Conservation (phyloP, 2,888 invertebrate genomes). For the Elysia crispata region DNA sequence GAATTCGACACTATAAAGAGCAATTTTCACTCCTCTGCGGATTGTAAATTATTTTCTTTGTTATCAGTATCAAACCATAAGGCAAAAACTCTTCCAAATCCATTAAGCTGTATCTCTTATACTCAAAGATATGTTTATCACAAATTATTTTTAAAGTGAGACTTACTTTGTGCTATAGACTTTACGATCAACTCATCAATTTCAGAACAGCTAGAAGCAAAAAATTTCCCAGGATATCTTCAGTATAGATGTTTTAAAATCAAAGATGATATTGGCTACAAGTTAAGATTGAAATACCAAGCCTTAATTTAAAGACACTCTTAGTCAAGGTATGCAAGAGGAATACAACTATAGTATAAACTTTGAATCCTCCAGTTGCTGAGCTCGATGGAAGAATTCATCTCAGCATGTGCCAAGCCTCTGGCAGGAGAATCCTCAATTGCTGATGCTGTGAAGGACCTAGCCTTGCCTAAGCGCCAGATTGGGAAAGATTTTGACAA, state of each 20-base stretch:
- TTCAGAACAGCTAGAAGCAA: background rate
- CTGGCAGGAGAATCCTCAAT: conserved; percentile 67
- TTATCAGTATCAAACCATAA: too few relatives aligned
- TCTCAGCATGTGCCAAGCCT: conserved; percentile 68
- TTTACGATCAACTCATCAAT: too few relatives aligned
- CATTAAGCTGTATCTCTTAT: too few relatives aligned
- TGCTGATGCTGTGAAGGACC: conserved; percentile 61
- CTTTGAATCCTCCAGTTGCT: conserved; percentile 60
- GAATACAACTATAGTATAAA: background rate
- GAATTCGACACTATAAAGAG: background rate
- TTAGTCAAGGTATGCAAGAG: too few relatives aligned
- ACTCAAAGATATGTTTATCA: too few relatives aligned
- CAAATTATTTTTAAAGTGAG: too few relatives aligned
- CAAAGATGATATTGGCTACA: background rate
- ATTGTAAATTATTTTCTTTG: too few relatives aligned
- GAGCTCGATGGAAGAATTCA: conserved; percentile 67
- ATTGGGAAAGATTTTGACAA: conserved; percentile 66
- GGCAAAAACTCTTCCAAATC: too few relatives aligned
- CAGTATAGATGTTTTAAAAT: background rate
- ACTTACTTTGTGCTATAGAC: too few relatives aligned
- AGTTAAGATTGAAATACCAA: too few relatives aligned
- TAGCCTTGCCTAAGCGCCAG: conserved; percentile 60
- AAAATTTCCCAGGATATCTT: background rate
- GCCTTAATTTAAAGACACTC: too few relatives aligned
- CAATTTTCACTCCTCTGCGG: too few relatives aligned